These are phyloP conservation scores for Gallinago stenura DNA, from an alignment of 2,797 vertebrate genomes.

Conservation along the genomic window DNA sequence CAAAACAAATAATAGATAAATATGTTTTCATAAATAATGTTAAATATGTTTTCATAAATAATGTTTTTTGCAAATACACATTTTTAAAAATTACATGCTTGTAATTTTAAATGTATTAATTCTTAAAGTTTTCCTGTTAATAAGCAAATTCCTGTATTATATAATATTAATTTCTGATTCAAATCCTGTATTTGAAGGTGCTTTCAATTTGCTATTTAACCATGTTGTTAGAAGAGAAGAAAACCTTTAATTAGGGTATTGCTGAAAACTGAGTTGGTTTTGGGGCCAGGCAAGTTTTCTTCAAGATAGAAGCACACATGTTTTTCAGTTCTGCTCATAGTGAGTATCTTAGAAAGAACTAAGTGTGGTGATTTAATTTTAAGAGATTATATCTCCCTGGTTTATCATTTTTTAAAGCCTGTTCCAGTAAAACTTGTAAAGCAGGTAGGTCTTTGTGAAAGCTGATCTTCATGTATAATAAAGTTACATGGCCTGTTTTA, in stretches of 20 bases:
- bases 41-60: background rate
- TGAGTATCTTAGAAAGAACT: background rate
- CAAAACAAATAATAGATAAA: background rate
- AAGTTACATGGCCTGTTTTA: background rate
- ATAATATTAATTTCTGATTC: no score
- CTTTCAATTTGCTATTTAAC: background rate
- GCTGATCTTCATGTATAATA: background rate
- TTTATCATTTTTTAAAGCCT: slow-evolving; percentile 33
- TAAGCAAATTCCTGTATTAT: background rate
- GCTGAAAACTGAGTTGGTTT: background rate
- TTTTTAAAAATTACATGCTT: background rate
- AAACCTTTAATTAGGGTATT: background rate
- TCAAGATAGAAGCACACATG: background rate
- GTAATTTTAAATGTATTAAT: background rate
- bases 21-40: background rate
- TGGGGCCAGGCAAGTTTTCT: background rate
- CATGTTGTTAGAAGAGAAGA: background rate
- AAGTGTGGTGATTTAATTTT: background rate
- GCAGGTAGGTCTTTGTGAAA: background rate
- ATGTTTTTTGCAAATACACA: background rate
- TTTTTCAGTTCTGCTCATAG: background rate
- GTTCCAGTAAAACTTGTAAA: slow-evolving; percentile 9
- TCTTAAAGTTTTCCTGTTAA: background rate
- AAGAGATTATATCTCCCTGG: background rate
- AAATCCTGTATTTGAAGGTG: background rate